phyloP scores from a whole-genome alignment of 2,888 invertebrate genomes.

The Tridacna crocea region DNA sequence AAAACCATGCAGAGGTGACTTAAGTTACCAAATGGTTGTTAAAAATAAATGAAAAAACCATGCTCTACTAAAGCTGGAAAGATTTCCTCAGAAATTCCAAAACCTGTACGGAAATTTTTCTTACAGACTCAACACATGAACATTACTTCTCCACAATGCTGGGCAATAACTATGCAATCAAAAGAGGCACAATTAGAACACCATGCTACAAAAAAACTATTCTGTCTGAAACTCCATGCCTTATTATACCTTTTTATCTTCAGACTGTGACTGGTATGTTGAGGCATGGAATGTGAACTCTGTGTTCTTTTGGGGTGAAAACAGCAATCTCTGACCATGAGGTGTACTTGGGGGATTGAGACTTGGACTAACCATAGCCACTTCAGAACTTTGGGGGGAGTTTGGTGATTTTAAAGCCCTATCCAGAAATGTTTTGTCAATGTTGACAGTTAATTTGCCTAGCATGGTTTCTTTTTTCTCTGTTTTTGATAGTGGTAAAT shows the following conservation, averaged over 20 bases:
- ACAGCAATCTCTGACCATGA: constrained; percentile 37
- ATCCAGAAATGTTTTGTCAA: not conserved
- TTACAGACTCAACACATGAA: too few species aligned
- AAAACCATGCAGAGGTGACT: too few species aligned
- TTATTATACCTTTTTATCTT: constrained; percentile 57
- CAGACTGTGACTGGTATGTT: constrained; percentile 34
- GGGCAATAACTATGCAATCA: too few species aligned
- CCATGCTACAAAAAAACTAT: constrained; percentile 28
- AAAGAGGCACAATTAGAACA: constrained; percentile 7
- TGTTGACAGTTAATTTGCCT: not conserved
- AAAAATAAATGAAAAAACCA: too few species aligned
- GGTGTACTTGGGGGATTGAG: constrained; percentile 7
- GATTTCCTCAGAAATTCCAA: too few species aligned
- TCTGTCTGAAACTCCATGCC: not conserved
- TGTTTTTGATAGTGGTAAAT: not conserved
- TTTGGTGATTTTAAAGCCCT: constrained; percentile 17
- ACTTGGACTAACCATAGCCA: constrained; percentile 15
- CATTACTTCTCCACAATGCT: too few species aligned
- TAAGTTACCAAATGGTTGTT: too few species aligned
- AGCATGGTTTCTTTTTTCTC: constrained; percentile 6
- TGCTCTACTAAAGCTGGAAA: too few species aligned
- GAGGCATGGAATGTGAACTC: constrained; percentile 61
- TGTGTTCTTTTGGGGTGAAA: constrained; percentile 45
- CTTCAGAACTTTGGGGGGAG: constrained; percentile 26
- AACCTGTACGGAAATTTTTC: too few species aligned